phyloP scores from a whole-genome alignment of 2,888 invertebrate species.

The Athalia circularis region DNA sequence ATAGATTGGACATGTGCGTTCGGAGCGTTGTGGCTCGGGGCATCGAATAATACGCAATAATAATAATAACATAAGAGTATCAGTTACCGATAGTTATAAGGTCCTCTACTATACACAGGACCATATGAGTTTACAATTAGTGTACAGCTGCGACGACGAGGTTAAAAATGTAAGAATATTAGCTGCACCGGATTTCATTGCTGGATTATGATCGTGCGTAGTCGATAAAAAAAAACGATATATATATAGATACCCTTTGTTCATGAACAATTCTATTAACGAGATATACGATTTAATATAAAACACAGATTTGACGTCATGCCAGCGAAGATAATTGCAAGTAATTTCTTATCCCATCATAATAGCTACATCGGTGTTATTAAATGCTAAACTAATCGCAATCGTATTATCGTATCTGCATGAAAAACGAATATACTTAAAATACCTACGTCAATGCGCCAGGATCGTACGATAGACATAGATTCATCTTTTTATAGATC shows the following conservation, averaged over 20 bases:
- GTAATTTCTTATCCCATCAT: neutral
- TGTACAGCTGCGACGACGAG: neutral
- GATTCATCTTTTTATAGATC: too few relatives aligned
- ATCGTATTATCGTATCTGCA: neutral
- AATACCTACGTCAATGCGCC: neutral
- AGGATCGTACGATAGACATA: too few relatives aligned
- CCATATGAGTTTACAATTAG: neutral
- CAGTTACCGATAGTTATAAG: conserved; percentile 20
- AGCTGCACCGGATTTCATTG: neutral
- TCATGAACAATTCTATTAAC: neutral
- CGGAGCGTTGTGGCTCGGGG: neutral
- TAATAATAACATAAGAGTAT: conserved; percentile 16
- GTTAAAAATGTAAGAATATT: neutral
- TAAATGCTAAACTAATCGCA: conserved; percentile 34
- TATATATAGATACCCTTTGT: too few relatives aligned
- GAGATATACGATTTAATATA: neutral
- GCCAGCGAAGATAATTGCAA: conserved; percentile 19
- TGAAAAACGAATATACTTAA: neutral
- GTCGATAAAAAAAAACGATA: too few relatives aligned
- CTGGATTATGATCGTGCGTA: too few relatives aligned
- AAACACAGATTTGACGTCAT: conserved; percentile 38
- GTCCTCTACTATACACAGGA: neutral
- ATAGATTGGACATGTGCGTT: neutral
- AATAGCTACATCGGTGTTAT: neutral
- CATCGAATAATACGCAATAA: conserved; percentile 3